Evolutionary conservation across 2,113 vertebrate species (phyloP).

Genomic region (Aldabrachelys gigantea): DNA sequence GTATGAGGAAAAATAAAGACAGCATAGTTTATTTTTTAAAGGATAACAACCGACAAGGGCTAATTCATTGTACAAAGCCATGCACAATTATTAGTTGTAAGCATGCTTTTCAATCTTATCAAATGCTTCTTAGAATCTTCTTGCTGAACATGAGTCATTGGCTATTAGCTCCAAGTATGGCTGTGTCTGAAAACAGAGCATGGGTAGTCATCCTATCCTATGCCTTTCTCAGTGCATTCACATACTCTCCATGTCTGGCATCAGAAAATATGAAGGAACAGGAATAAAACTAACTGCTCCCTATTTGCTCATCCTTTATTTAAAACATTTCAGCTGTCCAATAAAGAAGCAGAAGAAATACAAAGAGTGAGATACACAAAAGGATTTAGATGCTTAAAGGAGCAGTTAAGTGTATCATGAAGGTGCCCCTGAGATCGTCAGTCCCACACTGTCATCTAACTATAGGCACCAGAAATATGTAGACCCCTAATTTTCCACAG

Average conservation of each 20-base stretch:
- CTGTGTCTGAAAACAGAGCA: neutral
- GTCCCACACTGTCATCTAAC: too few relatives aligned
- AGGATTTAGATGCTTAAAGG: neutral
- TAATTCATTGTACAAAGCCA: neutral
- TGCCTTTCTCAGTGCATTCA: neutral
- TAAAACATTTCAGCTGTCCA: neutral
- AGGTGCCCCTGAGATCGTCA: neutral
- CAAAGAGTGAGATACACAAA: neutral
- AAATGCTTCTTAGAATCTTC: neutral
- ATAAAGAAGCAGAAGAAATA: neutral
- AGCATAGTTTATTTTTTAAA: neutral
- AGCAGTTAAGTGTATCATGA: neutral
- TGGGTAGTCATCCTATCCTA: neutral
- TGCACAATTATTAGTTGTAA: neutral
- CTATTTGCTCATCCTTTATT: neutral
- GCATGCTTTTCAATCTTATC: neutral
- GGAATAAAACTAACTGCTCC: neutral
- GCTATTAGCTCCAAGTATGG: neutral
- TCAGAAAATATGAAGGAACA: neutral
- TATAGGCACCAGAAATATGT: neutral
- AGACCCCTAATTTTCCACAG: neutral
- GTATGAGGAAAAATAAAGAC: neutral
- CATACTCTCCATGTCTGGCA: neutral
- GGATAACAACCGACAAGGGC: neutral
- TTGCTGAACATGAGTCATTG: neutral